Evolutionary conservation across 2,113 vertebrate genomes (phyloP).

Genomic region (Catharus fuscescens): DNA sequence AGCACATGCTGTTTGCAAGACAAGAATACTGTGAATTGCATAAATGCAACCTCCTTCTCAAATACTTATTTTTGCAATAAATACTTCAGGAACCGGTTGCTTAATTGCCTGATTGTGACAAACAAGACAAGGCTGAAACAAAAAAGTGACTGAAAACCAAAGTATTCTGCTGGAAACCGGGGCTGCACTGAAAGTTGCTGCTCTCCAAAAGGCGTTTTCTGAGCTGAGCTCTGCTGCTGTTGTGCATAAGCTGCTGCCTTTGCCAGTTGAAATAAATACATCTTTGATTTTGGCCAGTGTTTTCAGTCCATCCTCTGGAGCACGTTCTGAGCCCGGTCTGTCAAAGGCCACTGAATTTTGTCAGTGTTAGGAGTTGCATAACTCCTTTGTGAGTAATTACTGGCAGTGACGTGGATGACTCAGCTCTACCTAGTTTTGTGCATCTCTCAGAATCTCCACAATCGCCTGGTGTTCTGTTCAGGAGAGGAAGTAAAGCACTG

Average conservation of each 20-base stretch:
- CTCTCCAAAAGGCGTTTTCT: neutral
- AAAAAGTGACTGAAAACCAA: neutral
- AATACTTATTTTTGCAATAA: neutral
- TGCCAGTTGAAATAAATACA: neutral
- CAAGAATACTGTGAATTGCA: neutral
- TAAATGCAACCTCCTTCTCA: neutral
- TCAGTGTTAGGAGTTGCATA: conserved; percentile 57
- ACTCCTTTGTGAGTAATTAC: conserved; percentile 64
- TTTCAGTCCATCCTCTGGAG: neutral
- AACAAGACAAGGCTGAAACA: neutral
- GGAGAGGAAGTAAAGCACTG: neutral
- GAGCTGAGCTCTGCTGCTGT: neutral
- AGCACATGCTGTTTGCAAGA: neutral
- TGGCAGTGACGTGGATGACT: conserved; percentile 61
- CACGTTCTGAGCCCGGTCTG: neutral
- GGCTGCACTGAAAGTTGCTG: neutral
- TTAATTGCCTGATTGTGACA: neutral
- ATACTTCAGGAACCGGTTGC: neutral
- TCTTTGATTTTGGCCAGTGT: neutral
- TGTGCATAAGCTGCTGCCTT: neutral
- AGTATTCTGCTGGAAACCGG: neutral
- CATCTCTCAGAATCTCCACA: conserved; percentile 9
- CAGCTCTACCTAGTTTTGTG: conserved; percentile 60
- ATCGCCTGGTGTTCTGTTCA: neutral
- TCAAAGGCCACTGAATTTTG: conserved; percentile 54